phyloP scores from a whole-genome alignment of 1,140 invertebrate genomes.

The Formica selysi region DNA sequence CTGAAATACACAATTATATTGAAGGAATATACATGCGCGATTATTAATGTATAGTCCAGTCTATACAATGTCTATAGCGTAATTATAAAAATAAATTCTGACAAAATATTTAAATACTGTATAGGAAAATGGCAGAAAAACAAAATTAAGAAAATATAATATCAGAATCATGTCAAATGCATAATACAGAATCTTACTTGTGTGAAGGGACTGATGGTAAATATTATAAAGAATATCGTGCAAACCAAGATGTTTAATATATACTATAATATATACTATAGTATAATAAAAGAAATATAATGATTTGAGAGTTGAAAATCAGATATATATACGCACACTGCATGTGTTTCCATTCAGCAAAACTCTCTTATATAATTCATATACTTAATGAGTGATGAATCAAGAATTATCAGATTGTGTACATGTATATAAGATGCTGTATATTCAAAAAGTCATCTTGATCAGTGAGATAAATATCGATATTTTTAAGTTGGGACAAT shows the following conservation, averaged over 20 bases:
- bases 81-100: constrained; percentile 37
- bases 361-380: constrained; percentile 18
- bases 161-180: constrained; percentile 31
- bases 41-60: constrained; percentile 3
- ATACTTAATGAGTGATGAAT: constrained; percentile 10
- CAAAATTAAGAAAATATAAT: constrained; percentile 27
- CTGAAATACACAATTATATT: constrained; percentile 18
- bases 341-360: constrained; percentile 44
- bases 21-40: constrained; percentile 28
- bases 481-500: constrained; percentile 17
- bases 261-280: constrained; percentile 34
- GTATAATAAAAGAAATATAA: constrained; percentile 55
- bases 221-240: constrained; percentile 64
- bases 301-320: constrained; percentile 63
- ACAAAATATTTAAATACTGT: background rate
- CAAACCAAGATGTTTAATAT: constrained; percentile 43
- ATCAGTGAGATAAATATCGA: constrained; percentile 19
- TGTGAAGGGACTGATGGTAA: background rate
- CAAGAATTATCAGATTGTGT: constrained; percentile 14
- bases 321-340: constrained; percentile 64
- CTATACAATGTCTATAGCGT: constrained; percentile 14
- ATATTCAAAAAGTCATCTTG: constrained; percentile 43
- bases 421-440: background rate
- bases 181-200: constrained; percentile 26
- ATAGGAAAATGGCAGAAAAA: background rate